Conservation (phyloP, 92 coral and sea anemone species). For the Epizoanthus fatuus region DNA sequence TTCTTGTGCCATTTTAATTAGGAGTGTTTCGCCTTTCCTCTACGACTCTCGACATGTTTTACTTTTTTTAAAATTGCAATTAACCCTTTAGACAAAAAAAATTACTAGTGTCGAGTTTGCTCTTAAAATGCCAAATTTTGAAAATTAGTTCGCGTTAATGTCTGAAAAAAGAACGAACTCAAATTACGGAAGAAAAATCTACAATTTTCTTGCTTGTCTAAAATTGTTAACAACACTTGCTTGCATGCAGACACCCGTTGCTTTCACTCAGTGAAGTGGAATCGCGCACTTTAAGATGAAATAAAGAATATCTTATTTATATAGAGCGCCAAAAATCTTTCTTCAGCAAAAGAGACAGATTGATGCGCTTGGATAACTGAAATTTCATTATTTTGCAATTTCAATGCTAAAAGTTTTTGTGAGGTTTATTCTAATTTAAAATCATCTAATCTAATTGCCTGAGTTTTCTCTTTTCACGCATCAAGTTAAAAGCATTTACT, state of each 20-base stretch:
- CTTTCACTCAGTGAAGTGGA: background rate
- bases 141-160: background rate
- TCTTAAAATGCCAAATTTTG: slow-evolving; percentile 3
- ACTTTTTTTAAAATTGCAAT: slow-evolving; percentile 5
- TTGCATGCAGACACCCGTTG: background rate
- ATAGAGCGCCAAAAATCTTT: background rate
- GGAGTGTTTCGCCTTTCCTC: slow-evolving; percentile 2
- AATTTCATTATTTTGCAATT: background rate
- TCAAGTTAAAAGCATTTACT: slow-evolving; percentile 43
- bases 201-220: background rate
- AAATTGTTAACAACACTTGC: slow-evolving; percentile 1
- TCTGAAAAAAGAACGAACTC: background rate
- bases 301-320: no score
- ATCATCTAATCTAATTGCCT: slow-evolving; percentile 35
- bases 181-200: background rate
- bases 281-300: background rate
- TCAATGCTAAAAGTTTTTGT: background rate
- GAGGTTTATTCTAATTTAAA: slow-evolving; percentile 21
- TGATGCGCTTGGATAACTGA: background rate
- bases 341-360: background rate
- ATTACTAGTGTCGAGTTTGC: slow-evolving; percentile 31
- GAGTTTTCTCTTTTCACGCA: slow-evolving; percentile 9
- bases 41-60: background rate
- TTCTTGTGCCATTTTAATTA: slow-evolving; percentile 42
- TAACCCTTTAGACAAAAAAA: background rate